phyloP scores from a whole-genome alignment of 2,888 invertebrate species.

The Agrotis segetum region DNA sequence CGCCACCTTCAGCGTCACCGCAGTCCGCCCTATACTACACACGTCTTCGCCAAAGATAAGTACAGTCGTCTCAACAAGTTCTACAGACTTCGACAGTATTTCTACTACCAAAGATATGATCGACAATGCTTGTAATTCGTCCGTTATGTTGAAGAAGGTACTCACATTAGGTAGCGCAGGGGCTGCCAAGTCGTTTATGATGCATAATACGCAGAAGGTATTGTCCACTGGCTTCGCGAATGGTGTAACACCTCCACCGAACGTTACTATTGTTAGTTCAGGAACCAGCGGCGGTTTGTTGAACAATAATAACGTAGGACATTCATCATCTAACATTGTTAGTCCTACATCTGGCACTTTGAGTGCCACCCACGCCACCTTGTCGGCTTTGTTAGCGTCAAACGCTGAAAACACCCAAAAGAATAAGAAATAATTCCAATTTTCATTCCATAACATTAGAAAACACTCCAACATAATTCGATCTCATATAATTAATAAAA shows the following conservation, averaged over 20 bases:
- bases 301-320: constrained; percentile 73
- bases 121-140: constrained; percentile 88
- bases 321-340: constrained; percentile 75
- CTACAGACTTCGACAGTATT: constrained; percentile 83
- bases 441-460: constrained; percentile 52
- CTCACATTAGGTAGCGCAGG: constrained; percentile 87
- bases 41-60: constrained; percentile 83
- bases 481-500: constrained; percentile 58
- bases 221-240: constrained; percentile 87
- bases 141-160: constrained; percentile 89
- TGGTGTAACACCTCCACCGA: constrained; percentile 85
- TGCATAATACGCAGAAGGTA: constrained; percentile 89
- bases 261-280: constrained; percentile 88
- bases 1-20: constrained; percentile 83
- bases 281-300: constrained; percentile 79
- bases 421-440: constrained; percentile 61
- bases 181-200: constrained; percentile 87
- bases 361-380: constrained; percentile 88
- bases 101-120: constrained; percentile 89
- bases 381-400: constrained; percentile 85
- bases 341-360: constrained; percentile 84
- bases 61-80: constrained; percentile 77
- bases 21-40: constrained; percentile 80
- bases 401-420: constrained; percentile 66
- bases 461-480: constrained; percentile 32